These are phyloP conservation scores for Seriola quinqueradiata DNA, from an alignment of 2,113 vertebrate genomes.

Conservation along the genomic window DNA sequence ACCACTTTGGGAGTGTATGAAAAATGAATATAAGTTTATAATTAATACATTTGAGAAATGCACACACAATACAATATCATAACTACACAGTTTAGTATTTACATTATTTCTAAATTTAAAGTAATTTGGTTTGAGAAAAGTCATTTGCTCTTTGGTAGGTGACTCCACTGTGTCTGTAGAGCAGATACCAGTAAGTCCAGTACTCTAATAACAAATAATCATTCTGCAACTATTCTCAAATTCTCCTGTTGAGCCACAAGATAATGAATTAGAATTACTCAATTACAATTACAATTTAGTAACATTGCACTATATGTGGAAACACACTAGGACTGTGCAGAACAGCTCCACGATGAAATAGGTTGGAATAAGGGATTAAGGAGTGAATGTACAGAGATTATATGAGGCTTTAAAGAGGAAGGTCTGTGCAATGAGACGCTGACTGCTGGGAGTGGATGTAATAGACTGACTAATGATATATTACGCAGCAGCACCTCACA, in stretches of 20 bases:
- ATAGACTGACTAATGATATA: background rate
- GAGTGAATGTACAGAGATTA: background rate
- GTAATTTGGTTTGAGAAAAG: background rate
- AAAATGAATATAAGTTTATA: background rate
- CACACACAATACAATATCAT: background rate
- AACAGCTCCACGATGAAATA: background rate
- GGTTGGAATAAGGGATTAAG: background rate
- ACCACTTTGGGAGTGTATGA: too few relatives aligned
- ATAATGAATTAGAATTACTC: background rate
- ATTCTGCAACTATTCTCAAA: background rate
- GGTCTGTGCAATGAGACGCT: background rate
- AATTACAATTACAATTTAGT: background rate
- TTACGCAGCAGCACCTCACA: background rate
- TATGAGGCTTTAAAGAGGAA: background rate
- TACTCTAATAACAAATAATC: background rate
- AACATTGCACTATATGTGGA: background rate
- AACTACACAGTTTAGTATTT: background rate
- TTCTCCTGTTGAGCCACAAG: background rate
- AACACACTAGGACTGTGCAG: background rate
- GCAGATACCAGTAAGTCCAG: background rate
- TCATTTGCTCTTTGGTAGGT: background rate
- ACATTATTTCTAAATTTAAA: background rate
- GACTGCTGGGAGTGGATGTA: background rate
- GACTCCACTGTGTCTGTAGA: background rate
- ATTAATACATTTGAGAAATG: background rate